Percentiles rank a stretch among this genome's conserved stretches.
These are phyloP conservation scores for Pogona vitticeps DNA, from an alignment of 2,113 vertebrate species.

Conservation along the genomic window DNA sequence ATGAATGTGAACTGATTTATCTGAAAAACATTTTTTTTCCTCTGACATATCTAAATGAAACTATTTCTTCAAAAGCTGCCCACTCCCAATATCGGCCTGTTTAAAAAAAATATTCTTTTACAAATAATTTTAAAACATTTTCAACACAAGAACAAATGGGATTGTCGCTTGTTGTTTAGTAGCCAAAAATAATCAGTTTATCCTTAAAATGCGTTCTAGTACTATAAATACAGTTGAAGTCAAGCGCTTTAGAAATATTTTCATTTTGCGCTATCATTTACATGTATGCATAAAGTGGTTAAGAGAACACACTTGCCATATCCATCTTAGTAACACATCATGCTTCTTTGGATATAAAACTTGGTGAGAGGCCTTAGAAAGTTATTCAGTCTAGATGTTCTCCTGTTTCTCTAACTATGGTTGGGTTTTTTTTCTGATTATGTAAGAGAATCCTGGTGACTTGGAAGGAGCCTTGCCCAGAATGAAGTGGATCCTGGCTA, in stretches of 20 bases:
- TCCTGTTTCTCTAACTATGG: no score
- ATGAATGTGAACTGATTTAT: background rate
- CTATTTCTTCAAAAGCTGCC: no score
- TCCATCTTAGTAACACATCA: no score
- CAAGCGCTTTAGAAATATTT: background rate
- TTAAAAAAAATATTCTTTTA: no score
- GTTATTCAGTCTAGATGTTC: background rate
- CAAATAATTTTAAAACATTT: background rate
- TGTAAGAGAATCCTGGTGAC: no score
- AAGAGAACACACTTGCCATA: background rate
- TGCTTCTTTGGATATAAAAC: no score
- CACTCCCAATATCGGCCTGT: background rate
- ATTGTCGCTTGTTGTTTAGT: background rate
- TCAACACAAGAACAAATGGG: background rate
- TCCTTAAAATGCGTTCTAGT: background rate
- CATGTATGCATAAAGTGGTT: background rate
- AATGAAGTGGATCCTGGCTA: no score
- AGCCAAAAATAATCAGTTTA: no score
- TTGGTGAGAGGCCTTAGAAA: background rate
- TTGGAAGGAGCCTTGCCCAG: no score
- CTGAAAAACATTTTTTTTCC: background rate
- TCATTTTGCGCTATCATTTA: background rate
- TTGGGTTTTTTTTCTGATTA: no score
- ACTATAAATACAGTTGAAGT: background rate
- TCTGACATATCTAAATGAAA: background rate